Evolutionary conservation across 2,888 invertebrate species (phyloP).

Genomic region (Trachelus iudaicus): DNA sequence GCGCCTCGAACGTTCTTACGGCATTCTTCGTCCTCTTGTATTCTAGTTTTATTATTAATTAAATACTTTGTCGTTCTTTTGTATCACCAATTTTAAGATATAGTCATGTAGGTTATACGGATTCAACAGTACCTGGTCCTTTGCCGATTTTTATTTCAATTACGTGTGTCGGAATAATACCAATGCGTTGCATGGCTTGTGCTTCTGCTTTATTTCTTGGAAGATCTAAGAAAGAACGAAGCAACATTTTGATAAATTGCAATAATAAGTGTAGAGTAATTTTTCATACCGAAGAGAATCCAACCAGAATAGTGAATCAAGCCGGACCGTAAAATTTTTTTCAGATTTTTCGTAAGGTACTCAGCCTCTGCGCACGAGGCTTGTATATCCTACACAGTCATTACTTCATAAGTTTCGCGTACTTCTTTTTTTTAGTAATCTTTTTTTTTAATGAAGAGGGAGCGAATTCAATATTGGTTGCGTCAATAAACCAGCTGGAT

Average conservation of each 20-base stretch:
- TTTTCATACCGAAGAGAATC: slow-evolving; percentile 58
- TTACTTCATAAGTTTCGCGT: neutral
- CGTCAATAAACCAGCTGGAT: neutral
- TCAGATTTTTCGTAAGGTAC: slow-evolving; percentile 53
- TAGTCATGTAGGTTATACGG: neutral
- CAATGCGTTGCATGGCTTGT: slow-evolving; percentile 62
- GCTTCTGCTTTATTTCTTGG: slow-evolving; percentile 67
- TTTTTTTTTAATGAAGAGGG: neutral
- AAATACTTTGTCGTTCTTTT: neutral
- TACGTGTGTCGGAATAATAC: slow-evolving; percentile 69
- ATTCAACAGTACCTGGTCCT: slow-evolving; percentile 9
- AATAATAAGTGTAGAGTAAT: neutral
- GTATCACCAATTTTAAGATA: no score
- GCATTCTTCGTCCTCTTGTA: neutral
- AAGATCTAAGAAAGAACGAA: slow-evolving; percentile 53
- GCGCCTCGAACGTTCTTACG: slow-evolving; percentile 2
- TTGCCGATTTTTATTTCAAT: slow-evolving; percentile 62
- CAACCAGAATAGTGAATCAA: slow-evolving; percentile 58
- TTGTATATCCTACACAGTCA: slow-evolving; percentile 7
- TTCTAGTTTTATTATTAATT: neutral
- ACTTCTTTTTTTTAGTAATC: neutral
- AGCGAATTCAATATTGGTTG: neutral
- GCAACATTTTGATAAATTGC: neutral
- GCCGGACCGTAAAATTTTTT: slow-evolving; percentile 53
- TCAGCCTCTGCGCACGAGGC: slow-evolving; percentile 30